Evolutionary conservation across 2,888 invertebrate genomes (phyloP).

Genomic region (Monochamus alternatus): DNA sequence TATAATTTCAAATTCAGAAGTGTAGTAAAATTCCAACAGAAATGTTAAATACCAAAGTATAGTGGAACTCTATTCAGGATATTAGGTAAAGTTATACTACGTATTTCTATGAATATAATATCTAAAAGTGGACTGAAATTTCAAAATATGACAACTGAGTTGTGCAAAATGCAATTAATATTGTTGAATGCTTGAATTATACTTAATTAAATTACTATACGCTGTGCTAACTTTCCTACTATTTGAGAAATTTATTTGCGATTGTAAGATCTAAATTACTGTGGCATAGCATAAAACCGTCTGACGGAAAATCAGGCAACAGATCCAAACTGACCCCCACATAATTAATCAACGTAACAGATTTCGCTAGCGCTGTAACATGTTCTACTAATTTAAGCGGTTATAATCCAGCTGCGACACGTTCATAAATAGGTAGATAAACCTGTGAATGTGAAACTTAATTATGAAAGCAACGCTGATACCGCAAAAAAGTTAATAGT

Average conservation of each 20-base stretch:
- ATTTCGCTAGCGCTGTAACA: not conserved
- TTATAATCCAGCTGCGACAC: constrained; percentile 11
- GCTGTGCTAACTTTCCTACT: not conserved
- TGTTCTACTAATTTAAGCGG: constrained; percentile 10
- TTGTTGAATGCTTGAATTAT: no score
- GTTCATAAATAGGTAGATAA: constrained; percentile 10
- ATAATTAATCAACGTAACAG: constrained; percentile 8
- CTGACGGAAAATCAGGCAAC: constrained; percentile 1
- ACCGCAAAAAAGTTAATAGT: no score
- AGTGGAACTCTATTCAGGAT: no score
- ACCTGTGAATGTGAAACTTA: not conserved
- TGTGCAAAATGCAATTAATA: no score
- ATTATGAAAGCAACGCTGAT: not conserved
- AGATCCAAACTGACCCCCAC: not conserved
- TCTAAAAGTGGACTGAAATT: no score
- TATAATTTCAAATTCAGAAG: no score
- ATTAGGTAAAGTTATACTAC: no score
- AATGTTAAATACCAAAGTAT: no score
- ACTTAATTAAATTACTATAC: not conserved
- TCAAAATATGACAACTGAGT: no score
- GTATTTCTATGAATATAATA: no score
- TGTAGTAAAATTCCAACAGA: no score
- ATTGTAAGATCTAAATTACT: not conserved
- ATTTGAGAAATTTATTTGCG: no score
- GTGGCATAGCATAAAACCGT: not conserved